Percentiles rank a stretch among this genome's conserved stretches.
Evolutionary conservation across 2,113 vertebrate species (phyloP).

Genomic region (human (Homo sapiens)): GRCh38 chr11:83664001-83664500

Average conservation of each 20-base stretch:
- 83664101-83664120: neutral
- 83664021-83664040: neutral
- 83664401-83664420: neutral
- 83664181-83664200: neutral
- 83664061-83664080: neutral
- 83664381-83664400: neutral
- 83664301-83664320: neutral
- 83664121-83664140: neutral
- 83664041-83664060: neutral
- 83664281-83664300: neutral
- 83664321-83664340: neutral
- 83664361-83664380: neutral
- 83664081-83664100: neutral
- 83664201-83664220: neutral
- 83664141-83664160: neutral
- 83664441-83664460: conserved; percentile 51
- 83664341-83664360: neutral
- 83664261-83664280: neutral
- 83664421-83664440: neutral
- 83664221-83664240: neutral
- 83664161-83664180: neutral
- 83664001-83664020: neutral
- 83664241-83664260: neutral
- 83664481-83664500: conserved; percentile 57
- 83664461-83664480: conserved; percentile 22